Base-by-base conservation (phyloP, 2,797 vertebrate species). In the Antrozous pallidus region DNA sequence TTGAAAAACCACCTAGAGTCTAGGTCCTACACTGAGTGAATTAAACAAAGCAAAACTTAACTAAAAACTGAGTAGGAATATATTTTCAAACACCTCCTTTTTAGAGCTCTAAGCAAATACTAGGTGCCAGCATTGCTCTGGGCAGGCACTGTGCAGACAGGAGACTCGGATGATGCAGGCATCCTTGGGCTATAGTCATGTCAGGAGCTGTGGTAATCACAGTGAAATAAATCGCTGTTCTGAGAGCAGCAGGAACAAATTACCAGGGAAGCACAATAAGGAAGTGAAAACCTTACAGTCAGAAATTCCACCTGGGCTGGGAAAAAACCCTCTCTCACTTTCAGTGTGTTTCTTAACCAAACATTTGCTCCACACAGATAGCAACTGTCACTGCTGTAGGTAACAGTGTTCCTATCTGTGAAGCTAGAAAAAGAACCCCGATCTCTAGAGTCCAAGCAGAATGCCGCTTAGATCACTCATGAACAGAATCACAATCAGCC, bases 31-130 rank as follows among this genome's bases (percentile, higher is more conserved):
- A 79, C 7, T 88, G 26, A 45, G 8, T 84, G 61, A 81, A 58
- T 54, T 77, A 91, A 91, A 84, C 45, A 81, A 88, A 63, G 56
- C 18, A 69, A 90, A 86, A 80, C 69, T 78, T 54, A 83, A 51
- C 9, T 4, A 88, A 73, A 11, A 88, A 73, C 17, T 70, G 67
- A 80, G 58, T 38, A 8, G 7, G n/a, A 42, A 67, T 91, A 40
- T 79, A 83, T 95, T 95, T 91, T 92, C 31, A 73, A 70, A 73
- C 36, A 79, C 13, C 20, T 69, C 9, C 38, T 88, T 90, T 82
- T 61, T 38, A 24, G 13, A 73, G 81, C 65, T 67, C 49, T 73
- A 90, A 85, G 24, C 16, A 92, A 24, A 45, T 49, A 49, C 20
- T 6, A 54, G 33, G 4, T 86, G 20, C 22, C 65, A 33, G 1